phyloP scores from a whole-genome alignment of 2,797 vertebrate genomes.

The Lindbergichthys nudifrons region DNA sequence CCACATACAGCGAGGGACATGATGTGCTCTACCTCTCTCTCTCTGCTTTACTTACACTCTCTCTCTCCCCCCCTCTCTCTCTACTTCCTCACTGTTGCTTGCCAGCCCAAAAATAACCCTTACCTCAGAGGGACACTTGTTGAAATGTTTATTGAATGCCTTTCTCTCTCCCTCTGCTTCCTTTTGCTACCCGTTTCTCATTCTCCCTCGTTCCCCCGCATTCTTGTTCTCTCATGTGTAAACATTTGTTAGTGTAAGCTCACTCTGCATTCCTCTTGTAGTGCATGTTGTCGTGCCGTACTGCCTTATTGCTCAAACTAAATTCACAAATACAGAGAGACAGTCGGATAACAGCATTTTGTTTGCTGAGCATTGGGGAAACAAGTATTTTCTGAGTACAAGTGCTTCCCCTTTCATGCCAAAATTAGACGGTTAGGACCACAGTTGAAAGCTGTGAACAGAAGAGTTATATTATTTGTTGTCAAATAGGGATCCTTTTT shows the following conservation, averaged over 20 bases:
- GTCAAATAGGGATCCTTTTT: background rate
- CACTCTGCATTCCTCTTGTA: constrained; percentile 34
- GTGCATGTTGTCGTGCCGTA: constrained; percentile 36
- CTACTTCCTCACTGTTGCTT: constrained; percentile 66
- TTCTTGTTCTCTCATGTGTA: constrained; percentile 56
- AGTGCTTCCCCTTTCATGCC: constrained; percentile 8
- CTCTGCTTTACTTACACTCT: constrained; percentile 13
- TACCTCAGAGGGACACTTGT: constrained; percentile 66
- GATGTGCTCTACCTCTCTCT: constrained; percentile 67
- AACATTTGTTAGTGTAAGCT: constrained; percentile 41
- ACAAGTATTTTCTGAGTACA: background rate
- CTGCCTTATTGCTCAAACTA: constrained; percentile 50
- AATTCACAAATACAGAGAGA: constrained; percentile 49
- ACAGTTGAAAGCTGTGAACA: too few species aligned
- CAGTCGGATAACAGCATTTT: constrained; percentile 27
- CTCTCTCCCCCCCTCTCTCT: constrained; percentile 24
- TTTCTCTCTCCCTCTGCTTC: constrained; percentile 40
- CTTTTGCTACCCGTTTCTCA: constrained; percentile 4
- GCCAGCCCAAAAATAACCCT: constrained; percentile 78
- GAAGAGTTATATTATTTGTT: background rate
- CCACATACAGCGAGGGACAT: constrained; percentile 71
- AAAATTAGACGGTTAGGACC: constrained; percentile 2
- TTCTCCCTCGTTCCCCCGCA: constrained; percentile 8
- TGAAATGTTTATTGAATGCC: constrained; percentile 73
- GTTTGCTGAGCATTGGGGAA: constrained; percentile 34